A percentile compares a stretch with the other conserved stretches of the same genome.
Conservation (phyloP, 2,888 invertebrate genomes). For the Ophioninae sp. region DNA sequence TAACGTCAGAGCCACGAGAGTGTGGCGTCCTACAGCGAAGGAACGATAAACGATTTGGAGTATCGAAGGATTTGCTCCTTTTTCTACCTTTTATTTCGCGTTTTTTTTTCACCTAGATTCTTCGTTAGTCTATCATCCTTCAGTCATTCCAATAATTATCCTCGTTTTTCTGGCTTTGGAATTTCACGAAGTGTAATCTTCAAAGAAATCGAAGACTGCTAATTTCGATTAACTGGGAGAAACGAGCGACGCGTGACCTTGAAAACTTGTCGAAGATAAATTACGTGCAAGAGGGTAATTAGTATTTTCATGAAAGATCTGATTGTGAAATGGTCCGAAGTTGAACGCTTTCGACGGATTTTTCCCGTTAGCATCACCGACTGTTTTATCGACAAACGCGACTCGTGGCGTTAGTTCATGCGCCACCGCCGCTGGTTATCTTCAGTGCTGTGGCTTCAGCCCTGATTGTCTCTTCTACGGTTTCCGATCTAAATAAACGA, state of each 20-base stretch:
- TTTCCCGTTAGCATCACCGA: no score
- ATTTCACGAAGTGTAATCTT: neutral
- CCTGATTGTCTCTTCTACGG: neutral
- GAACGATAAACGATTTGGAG: slow-evolving; percentile 59
- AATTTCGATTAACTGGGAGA: no score
- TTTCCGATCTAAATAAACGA: neutral
- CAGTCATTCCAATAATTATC: neutral
- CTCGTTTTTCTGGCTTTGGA: neutral
- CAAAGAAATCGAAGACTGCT: no score
- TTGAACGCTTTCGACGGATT: no score
- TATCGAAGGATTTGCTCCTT: slow-evolving; percentile 42
- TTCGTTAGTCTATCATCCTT: neutral
- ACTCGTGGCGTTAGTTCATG: no score
- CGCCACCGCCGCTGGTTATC: no score
- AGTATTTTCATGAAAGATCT: no score
- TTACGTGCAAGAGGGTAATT: no score
- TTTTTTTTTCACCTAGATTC: slow-evolving; percentile 32
- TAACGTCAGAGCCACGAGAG: slow-evolving; percentile 55
- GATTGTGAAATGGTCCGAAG: no score
- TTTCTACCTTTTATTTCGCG: slow-evolving; percentile 43
- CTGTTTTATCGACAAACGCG: no score
- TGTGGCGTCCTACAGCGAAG: slow-evolving; percentile 49
- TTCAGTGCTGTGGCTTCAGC: neutral
- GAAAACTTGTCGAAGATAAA: no score
- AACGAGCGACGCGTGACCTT: no score